These are phyloP conservation scores for Cantharis rufa DNA, from an alignment of 2,888 invertebrate species.

Conservation along the genomic window DNA sequence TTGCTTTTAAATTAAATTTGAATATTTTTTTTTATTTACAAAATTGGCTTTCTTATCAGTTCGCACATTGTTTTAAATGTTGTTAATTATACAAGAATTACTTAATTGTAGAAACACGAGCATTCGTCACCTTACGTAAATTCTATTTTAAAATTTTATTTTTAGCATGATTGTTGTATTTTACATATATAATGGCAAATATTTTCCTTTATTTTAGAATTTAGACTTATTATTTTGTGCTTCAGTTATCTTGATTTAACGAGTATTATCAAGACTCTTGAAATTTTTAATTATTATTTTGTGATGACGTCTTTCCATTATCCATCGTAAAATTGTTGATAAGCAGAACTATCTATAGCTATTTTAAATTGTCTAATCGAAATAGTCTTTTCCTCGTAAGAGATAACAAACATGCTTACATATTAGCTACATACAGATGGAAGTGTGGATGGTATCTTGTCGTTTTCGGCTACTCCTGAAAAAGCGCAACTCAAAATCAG, in stretches of 20 bases:
- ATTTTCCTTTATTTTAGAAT: neutral
- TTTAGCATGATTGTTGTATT: slow-evolving; percentile 5
- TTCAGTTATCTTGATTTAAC: neutral
- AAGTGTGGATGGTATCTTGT: too few species aligned
- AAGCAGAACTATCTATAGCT: too few species aligned
- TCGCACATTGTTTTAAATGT: neutral
- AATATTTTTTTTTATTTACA: neutral
- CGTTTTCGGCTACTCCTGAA: too few species aligned
- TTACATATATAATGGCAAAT: neutral
- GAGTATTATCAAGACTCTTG: neutral
- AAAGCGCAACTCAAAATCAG: too few species aligned
- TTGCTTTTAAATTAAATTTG: neutral
- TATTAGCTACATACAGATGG: too few species aligned
- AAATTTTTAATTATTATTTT: neutral
- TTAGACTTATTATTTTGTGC: neutral
- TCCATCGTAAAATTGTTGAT: neutral
- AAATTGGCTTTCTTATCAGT: neutral
- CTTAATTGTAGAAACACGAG: neutral
- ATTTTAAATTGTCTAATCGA: too few species aligned
- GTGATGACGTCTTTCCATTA: neutral
- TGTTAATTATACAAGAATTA: neutral
- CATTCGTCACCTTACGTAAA: neutral
- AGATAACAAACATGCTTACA: too few species aligned
- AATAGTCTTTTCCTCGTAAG: too few species aligned
- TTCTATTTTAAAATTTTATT: slow-evolving; percentile 20